Evolutionary conservation across 2,888 invertebrate genomes (phyloP).

Genomic region (Thera obeliscata): DNA sequence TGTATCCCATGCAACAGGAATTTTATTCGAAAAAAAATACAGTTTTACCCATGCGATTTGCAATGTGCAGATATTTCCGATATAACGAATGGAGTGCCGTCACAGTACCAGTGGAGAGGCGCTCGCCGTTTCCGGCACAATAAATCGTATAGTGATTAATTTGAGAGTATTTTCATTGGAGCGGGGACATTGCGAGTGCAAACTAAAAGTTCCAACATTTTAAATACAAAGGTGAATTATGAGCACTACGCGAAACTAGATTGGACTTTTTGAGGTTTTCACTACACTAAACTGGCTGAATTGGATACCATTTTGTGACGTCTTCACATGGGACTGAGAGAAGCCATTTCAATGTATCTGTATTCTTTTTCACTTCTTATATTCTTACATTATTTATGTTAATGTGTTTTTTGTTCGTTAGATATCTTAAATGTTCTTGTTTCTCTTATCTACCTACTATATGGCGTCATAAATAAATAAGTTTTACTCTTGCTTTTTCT

Average conservation of each 20-base stretch:
- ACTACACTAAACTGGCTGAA: too few species aligned
- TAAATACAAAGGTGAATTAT: constrained; percentile 2
- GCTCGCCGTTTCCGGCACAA: constrained; percentile 35
- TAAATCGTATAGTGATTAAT: constrained; percentile 35
- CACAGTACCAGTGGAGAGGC: constrained; percentile 20
- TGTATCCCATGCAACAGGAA: not conserved
- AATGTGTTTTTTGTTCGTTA: too few species aligned
- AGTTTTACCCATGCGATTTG: constrained; percentile 22
- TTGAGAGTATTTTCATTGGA: constrained; percentile 32
- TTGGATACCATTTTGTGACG: too few species aligned
- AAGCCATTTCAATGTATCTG: too few species aligned
- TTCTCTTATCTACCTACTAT: too few species aligned
- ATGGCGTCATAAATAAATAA: too few species aligned
- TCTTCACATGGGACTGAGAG: too few species aligned
- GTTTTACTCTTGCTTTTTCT: too few species aligned
- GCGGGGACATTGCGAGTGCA: constrained; percentile 20
- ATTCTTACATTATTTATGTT: too few species aligned
- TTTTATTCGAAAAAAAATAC: constrained; percentile 2
- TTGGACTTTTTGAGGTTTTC: not conserved
- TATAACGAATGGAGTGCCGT: constrained; percentile 30
- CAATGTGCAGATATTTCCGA: constrained; percentile 29
- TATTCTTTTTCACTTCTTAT: too few species aligned
- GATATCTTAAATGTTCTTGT: too few species aligned
- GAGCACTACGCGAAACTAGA: not conserved
- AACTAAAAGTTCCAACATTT: constrained; percentile 5